Evolutionary conservation across 2,888 invertebrate species (phyloP).

Genomic region (Heliconius erato): DNA sequence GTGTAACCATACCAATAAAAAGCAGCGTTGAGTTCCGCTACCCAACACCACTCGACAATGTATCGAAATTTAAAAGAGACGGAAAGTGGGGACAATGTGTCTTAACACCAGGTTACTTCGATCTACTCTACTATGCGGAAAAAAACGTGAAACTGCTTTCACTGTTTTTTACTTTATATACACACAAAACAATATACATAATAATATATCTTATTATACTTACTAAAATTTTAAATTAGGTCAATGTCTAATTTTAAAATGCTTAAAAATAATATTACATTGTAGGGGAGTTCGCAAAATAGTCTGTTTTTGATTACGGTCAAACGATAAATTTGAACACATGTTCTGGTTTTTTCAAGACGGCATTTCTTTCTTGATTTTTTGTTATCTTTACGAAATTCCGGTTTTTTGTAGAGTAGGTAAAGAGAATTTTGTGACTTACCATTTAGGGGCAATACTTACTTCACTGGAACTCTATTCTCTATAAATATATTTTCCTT

Average conservation of each 20-base stretch:
- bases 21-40: no score
- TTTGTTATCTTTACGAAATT: neutral
- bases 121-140: no score
- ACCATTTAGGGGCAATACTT: neutral
- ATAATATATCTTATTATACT: neutral
- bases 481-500: no score
- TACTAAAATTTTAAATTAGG: neutral
- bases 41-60: no score
- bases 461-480: no score
- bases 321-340: constrained; percentile 9
- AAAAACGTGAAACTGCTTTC: no score
- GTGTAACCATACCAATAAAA: no score
- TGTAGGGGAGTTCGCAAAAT: constrained; percentile 18
- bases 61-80: no score
- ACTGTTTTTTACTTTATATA: no score
- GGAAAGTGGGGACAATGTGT: no score
- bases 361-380: constrained; percentile 1
- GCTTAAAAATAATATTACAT: neutral
- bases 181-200: no score
- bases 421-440: neutral
- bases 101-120: no score
- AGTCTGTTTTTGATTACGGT: constrained; percentile 26
- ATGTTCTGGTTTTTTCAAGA: constrained; percentile 12
- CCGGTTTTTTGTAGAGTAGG: neutral
- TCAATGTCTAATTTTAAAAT: neutral